Percentiles rank a stretch among this genome's conserved stretches.
phyloP scores from a whole-genome alignment of 2,113 vertebrate genomes.

The Tonatia bakeri region DNA sequence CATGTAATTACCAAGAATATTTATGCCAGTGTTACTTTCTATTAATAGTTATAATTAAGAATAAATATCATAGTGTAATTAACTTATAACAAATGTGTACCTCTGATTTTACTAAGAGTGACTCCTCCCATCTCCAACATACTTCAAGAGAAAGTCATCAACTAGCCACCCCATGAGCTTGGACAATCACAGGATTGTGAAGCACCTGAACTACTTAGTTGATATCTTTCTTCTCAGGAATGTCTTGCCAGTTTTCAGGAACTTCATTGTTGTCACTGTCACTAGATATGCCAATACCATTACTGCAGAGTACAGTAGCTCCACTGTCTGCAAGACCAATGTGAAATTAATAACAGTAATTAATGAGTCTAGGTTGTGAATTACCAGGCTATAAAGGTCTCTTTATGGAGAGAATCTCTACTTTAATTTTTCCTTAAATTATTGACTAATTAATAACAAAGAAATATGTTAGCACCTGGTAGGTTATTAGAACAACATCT shows the following conservation, averaged over 20 bases:
- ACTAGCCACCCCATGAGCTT: not conserved
- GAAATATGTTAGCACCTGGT: not conserved
- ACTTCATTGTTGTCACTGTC: not conserved
- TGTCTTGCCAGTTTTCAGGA: not conserved
- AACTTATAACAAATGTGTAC: not conserved
- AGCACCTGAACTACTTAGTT: not conserved
- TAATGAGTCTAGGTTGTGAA: not conserved
- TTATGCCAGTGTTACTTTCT: not conserved
- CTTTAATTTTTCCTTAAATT: not conserved
- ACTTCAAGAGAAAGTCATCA: accelerated
- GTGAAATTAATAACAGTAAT: not conserved
- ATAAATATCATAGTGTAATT: not conserved
- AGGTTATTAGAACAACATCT: not conserved
- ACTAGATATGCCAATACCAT: not conserved
- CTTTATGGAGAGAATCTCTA: not conserved
- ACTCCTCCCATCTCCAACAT: not conserved
- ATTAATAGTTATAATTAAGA: not conserved
- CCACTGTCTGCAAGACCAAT: not conserved
- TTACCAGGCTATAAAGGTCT: not conserved
- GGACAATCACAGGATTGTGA: not conserved
- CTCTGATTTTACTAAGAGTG: not conserved
- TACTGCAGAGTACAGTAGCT: not conserved
- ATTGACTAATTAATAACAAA: not conserved
- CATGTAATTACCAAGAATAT: not conserved
- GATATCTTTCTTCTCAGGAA: not conserved